Evolutionary conservation across 2,113 vertebrate genomes (phyloP).

Genomic region (Ceuthmochares aereus): DNA sequence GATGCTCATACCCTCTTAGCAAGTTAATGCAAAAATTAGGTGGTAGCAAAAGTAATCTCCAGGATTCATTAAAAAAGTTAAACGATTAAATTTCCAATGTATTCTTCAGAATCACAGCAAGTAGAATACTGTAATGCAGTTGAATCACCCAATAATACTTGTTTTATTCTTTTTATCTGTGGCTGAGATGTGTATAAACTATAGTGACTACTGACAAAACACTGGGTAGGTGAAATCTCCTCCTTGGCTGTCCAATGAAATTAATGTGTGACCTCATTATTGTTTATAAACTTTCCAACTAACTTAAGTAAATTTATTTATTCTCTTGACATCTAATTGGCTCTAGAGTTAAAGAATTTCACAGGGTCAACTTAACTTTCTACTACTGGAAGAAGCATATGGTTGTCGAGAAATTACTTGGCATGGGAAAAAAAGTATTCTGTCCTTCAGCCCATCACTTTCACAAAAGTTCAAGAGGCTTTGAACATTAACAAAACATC

Average conservation of each 20-base stretch:
- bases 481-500: not conserved
- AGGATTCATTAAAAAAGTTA: not conserved
- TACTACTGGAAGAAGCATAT: not conserved
- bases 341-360: not conserved
- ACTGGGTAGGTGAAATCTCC: not conserved
- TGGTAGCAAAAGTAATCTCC: not conserved
- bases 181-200: not conserved
- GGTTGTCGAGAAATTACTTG: not conserved
- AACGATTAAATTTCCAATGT: not conserved
- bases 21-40: not conserved
- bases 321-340: not conserved
- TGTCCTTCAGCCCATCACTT: not conserved
- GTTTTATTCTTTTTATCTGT: not conserved
- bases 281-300: not conserved
- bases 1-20: not conserved
- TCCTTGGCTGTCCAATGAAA: not conserved
- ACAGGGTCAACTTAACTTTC: not conserved
- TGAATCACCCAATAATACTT: not conserved
- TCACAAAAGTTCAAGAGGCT: not conserved
- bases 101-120: not conserved
- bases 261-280: not conserved
- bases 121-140: not conserved
- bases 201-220: not conserved
- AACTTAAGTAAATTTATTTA: not conserved
- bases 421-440: not conserved